These are phyloP conservation scores for Apostichopus leukothele DNA, from an alignment of 53 echinoderm and acorn worm species.

Conservation along the genomic window DNA sequence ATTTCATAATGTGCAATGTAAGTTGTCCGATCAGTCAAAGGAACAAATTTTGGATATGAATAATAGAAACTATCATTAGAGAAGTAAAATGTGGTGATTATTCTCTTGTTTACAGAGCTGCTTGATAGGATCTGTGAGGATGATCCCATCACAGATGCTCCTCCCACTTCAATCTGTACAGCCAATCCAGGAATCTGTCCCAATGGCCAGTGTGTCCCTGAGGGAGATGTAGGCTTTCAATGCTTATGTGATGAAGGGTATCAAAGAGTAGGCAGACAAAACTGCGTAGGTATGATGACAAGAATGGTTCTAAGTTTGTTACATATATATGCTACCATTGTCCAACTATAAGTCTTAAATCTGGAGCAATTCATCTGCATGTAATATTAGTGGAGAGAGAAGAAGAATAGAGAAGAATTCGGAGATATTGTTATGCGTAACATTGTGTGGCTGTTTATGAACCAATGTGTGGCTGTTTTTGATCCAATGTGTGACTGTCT, in stretches of 20 bases:
- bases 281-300: slow-evolving; percentile 68
- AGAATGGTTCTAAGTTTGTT: not conserved
- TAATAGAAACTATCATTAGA: too few relatives aligned
- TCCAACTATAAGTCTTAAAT: not conserved
- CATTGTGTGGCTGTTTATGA: too few relatives aligned
- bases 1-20: too few relatives aligned
- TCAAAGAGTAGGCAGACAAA: slow-evolving; percentile 48
- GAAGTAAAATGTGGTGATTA: too few relatives aligned
- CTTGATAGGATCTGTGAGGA: not conserved
- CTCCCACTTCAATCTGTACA: slow-evolving; percentile 49
- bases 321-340: not conserved
- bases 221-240: slow-evolving; percentile 54
- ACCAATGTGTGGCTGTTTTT: too few relatives aligned
- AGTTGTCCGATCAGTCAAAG: too few relatives aligned
- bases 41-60: too few relatives aligned
- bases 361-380: too few relatives aligned
- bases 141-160: not conserved
- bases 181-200: slow-evolving; percentile 68
- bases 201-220: slow-evolving; percentile 67
- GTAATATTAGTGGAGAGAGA: too few relatives aligned
- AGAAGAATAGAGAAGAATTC: too few relatives aligned
- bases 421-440: too few relatives aligned
- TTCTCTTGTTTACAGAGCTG: not conserved
- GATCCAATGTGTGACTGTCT: too few relatives aligned
- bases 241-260: slow-evolving; percentile 79